These are phyloP conservation scores for Cyanistes caeruleus DNA, from an alignment of 2,113 vertebrate genomes.

Conservation along the genomic window DNA sequence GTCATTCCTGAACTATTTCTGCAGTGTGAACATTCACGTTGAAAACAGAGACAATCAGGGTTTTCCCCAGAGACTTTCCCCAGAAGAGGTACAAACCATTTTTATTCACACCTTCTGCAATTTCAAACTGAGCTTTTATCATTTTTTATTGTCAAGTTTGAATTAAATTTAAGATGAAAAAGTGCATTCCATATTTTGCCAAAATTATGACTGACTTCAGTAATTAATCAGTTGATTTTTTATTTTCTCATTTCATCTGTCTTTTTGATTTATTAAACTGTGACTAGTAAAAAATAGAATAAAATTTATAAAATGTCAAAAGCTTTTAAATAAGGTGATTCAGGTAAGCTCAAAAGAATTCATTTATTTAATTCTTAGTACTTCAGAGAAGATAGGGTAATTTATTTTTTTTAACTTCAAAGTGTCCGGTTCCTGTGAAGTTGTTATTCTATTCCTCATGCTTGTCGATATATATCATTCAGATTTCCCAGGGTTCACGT, in stretches of 20 bases:
- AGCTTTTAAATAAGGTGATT: not conserved
- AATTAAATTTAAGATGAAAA: not conserved
- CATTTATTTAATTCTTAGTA: not conserved
- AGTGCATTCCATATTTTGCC: not conserved
- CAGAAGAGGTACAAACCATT: not conserved
- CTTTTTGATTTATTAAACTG: constrained; percentile 12
- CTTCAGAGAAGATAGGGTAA: not conserved
- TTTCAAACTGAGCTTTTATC: not conserved
- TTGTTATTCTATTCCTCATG: not conserved
- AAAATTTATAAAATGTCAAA: not conserved
- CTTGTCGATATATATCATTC: not conserved
- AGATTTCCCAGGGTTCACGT: not conserved
- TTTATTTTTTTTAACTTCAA: not conserved
- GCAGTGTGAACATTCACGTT: not conserved
- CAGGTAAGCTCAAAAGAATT: not conserved
- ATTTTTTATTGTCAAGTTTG: not conserved
- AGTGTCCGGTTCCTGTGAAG: not conserved
- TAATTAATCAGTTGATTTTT: not conserved
- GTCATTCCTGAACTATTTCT: not conserved
- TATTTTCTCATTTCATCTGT: not conserved
- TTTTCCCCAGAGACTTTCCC: not conserved
- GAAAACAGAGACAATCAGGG: not conserved
- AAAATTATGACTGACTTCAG: not conserved
- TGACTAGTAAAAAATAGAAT: not conserved
- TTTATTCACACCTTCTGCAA: not conserved